phyloP scores from a whole-genome alignment of 1,140 invertebrate genomes.

The Eufriesea mexicana region DNA sequence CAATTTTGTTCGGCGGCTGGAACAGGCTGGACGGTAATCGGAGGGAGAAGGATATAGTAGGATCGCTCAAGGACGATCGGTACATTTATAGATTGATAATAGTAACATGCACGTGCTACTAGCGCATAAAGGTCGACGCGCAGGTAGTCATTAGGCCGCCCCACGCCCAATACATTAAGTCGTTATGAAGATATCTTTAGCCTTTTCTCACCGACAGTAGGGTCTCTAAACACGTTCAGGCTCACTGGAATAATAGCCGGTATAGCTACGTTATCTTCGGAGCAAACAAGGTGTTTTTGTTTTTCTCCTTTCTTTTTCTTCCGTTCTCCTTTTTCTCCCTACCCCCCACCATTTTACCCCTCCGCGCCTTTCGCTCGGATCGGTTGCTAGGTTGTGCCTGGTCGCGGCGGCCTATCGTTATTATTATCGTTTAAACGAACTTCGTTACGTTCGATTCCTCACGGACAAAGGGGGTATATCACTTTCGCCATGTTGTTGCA shows the following conservation, averaged over 20 bases:
- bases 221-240: conserved; percentile 54
- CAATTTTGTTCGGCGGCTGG: background rate
- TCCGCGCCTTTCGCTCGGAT: no score
- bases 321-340: background rate
- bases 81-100: conserved; percentile 59
- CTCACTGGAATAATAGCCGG: conserved; percentile 35
- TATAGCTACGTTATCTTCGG: conserved; percentile 34
- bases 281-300: conserved; percentile 48
- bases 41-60: background rate
- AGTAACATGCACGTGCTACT: conserved; percentile 49
- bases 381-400: background rate
- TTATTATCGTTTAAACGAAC: conserved; percentile 10
- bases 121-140: conserved; percentile 53
- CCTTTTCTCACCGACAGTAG: conserved; percentile 58
- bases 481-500: conserved; percentile 19
- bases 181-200: conserved; percentile 74
- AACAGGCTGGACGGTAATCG: background rate
- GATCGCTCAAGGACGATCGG: conserved; percentile 36
- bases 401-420: background rate
- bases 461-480: background rate
- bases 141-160: conserved; percentile 73
- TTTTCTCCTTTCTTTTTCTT: background rate
- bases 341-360: no score
- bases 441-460: background rate
- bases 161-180: conserved; percentile 73